These are phyloP conservation scores for Dendropsophus ebraccatus DNA, from an alignment of 2,113 vertebrate genomes.

Conservation along the genomic window DNA sequence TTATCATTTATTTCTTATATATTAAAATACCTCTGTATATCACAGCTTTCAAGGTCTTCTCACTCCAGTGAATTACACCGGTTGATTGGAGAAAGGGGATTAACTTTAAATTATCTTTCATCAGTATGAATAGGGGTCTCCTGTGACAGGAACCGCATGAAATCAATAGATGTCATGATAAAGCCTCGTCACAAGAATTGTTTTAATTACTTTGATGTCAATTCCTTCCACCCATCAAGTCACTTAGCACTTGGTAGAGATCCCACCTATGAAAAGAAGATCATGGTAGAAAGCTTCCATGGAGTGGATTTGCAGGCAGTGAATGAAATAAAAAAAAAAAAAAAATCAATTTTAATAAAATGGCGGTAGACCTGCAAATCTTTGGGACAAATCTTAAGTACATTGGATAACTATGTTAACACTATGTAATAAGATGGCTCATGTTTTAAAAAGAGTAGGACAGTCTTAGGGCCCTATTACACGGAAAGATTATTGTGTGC, in stretches of 20 bases:
- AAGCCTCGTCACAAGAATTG: background rate
- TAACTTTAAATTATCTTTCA: background rate
- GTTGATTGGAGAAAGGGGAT: background rate
- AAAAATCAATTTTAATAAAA: too few species aligned
- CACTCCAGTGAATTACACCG: background rate
- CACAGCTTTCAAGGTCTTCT: background rate
- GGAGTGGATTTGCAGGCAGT: background rate
- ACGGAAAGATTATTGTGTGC: too few species aligned
- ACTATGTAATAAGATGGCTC: too few species aligned
- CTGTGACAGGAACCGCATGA: background rate
- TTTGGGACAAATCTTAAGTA: too few species aligned
- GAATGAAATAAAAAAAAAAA: too few species aligned
- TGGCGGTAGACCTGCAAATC: too few species aligned
- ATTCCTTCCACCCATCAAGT: background rate
- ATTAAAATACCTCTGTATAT: background rate
- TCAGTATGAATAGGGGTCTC: slow-evolving; percentile 15
- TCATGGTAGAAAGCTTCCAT: background rate
- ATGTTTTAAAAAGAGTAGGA: too few species aligned
- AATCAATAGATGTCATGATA: slow-evolving; percentile 12
- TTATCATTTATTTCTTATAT: background rate
- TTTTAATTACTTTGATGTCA: slow-evolving; percentile 20
- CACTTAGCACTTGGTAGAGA: background rate
- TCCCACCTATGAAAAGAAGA: background rate
- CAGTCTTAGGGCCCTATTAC: too few species aligned
- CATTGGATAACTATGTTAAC: too few species aligned